Conservation (phyloP, 2,113 vertebrate species). For the Cervus canadensis region DNA sequence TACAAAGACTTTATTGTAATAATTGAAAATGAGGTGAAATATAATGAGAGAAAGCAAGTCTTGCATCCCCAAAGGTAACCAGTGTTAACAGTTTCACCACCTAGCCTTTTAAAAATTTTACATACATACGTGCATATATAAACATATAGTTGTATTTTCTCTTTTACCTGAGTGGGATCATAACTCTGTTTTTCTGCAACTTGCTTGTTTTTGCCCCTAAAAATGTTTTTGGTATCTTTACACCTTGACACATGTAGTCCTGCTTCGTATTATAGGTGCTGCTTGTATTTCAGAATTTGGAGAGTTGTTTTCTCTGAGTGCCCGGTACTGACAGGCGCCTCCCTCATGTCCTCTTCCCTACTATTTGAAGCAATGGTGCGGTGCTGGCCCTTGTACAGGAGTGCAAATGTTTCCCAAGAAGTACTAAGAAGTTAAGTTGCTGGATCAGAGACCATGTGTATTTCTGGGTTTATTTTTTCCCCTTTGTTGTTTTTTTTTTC, state of each 20-base stretch:
- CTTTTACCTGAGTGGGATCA: not conserved
- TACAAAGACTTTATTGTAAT: not conserved
- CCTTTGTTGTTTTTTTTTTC: not conserved
- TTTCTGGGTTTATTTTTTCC: not conserved
- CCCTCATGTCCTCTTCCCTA: not conserved
- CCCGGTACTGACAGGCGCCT: not conserved
- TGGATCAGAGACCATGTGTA: not conserved
- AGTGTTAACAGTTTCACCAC: not conserved
- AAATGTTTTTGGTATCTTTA: not conserved
- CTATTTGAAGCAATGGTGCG: not conserved
- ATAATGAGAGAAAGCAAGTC: not conserved
- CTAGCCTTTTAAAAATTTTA: not conserved
- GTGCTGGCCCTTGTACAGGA: not conserved
- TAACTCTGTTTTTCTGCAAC: not conserved
- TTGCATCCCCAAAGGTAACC: not conserved
- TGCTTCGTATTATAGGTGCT: not conserved
- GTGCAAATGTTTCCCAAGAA: not conserved
- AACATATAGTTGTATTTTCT: not conserved
- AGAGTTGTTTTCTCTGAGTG: not conserved
- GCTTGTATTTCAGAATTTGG: not conserved
- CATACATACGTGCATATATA: not conserved
- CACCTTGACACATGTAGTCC: too few species aligned
- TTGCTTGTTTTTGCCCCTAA: not conserved
- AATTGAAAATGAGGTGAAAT: not conserved
- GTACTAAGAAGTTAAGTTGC: not conserved